Percentiles rank a stretch among this genome's conserved stretches.
Conservation (phyloP, 2,797 vertebrate genomes). For the Gila robusta region DNA sequence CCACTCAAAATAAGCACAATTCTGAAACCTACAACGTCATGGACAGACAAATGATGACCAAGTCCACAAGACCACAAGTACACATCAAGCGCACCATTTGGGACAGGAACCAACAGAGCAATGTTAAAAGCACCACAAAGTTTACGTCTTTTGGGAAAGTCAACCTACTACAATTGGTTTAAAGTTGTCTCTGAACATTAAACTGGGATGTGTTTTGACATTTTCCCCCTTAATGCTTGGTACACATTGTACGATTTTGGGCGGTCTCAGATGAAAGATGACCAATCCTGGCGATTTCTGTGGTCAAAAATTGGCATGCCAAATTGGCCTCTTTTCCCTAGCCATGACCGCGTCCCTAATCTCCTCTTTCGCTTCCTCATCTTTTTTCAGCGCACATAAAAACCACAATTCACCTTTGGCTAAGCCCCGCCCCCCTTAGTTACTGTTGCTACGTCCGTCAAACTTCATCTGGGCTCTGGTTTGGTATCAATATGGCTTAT, state of each 20-base stretch:
- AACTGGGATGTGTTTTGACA: neutral
- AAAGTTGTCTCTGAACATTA: neutral
- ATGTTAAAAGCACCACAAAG: neutral
- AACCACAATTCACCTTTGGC: too few relatives aligned
- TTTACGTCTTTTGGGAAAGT: neutral
- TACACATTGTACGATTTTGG: neutral
- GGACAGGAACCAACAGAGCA: neutral
- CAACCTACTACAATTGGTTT: neutral
- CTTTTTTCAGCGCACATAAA: neutral
- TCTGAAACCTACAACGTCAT: neutral
- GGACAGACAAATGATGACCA: neutral
- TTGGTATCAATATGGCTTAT: too few relatives aligned
- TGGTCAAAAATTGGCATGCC: neutral
- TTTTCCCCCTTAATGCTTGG: neutral
- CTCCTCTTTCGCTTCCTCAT: neutral
- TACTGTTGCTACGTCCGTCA: too few relatives aligned
- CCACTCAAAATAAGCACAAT: neutral
- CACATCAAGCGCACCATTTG: neutral
- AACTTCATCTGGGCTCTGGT: too few relatives aligned
- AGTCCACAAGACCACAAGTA: neutral
- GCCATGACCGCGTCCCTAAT: neutral
- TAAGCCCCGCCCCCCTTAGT: too few relatives aligned
- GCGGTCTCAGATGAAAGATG: neutral
- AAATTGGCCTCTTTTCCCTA: neutral
- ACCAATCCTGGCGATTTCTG: neutral